These are phyloP conservation scores for Bruchidius siliquastri DNA, from an alignment of 2,888 invertebrate genomes.

Conservation along the genomic window DNA sequence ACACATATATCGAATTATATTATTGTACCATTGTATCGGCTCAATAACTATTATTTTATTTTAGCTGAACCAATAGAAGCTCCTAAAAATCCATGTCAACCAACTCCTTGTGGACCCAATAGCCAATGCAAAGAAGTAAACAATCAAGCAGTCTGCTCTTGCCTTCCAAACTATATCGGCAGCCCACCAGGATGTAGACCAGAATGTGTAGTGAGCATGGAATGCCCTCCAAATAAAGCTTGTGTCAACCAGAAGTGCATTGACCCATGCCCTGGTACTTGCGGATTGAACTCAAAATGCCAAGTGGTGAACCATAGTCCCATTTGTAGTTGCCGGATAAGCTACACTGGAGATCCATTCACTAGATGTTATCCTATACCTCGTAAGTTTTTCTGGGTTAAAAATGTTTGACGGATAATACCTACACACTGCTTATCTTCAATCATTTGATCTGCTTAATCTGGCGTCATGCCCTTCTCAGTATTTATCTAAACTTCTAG, in stretches of 20 bases:
- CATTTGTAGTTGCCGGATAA: conserved; percentile 61
- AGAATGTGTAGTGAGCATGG: conserved; percentile 67
- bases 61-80: conserved; percentile 1
- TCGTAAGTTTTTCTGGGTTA: conserved; percentile 41
- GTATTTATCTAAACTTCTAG: too few species aligned
- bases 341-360: conserved; percentile 64
- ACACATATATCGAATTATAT: too few species aligned
- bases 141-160: conserved; percentile 68
- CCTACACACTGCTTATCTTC: neutral
- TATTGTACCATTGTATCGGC: too few species aligned
- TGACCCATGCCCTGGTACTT: conserved; percentile 68
- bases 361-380: conserved; percentile 52
- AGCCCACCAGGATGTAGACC: conserved; percentile 68
- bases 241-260: conserved; percentile 65
- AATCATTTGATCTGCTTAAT: neutral
- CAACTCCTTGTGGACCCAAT: conserved; percentile 71
- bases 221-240: conserved; percentile 64
- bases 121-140: conserved; percentile 70
- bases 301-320: conserved; percentile 69
- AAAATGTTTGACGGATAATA: neutral
- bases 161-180: conserved; percentile 61
- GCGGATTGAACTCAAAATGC: conserved; percentile 69
- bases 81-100: conserved; percentile 57
- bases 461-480: too few species aligned
- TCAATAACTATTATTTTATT: too few species aligned